Evolutionary conservation across 2,888 invertebrate genomes (phyloP), one percentile per base, ranked within the genome.

Genomic region (Drosophila atroscutellata): DNA sequence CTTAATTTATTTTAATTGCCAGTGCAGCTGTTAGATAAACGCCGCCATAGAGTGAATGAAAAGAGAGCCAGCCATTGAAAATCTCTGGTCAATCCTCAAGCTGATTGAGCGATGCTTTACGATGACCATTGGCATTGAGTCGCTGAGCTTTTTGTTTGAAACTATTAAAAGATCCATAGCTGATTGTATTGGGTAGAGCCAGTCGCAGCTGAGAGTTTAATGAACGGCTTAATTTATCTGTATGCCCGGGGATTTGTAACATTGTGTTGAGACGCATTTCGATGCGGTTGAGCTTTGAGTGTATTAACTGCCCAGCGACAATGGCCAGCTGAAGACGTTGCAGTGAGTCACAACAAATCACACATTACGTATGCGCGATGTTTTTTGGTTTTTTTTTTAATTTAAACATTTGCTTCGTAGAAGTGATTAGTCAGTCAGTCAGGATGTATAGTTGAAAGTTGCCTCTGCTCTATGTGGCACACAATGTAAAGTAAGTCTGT

Each of bases 1-100:
- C 84, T 86, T 86, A 91, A 91, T 91, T 90, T 91, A 89, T 85
- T 91, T 91, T 90, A 91, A 91, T 91, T 81, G 77, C 81, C 77
- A 68, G 76, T 58, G 72, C 74, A 56, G 72, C 77, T 72, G 57
- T 83, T 67, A 83, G 81, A 86, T 80, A 79, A 79, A 86, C 62
- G 85, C 91, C 89, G 91, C 76, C 81, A 74, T 50, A 39, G 20
- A 56, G 18, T 64, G 65, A 60, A 56, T 68, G 57, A 39, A 52
- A 52, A 47, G 55, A 63, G 52, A n/a, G 32, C 45, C 58, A 63
- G 37, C 37, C 50, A 64, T 62, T 65, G 66, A 63, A 67, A 68
- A 66, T 66, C 50, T 67, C 52, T 50, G 60, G 57, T 62, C 47
- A 30, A 55, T 59, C 39, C n/a, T 57, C 58, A 67, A 70, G 67